A percentile compares a stretch with the other conserved stretches of the same genome.
These are phyloP conservation scores for Phaenicophaeus curvirostris DNA, from an alignment of 2,797 vertebrate genomes.

Conservation along the genomic window DNA sequence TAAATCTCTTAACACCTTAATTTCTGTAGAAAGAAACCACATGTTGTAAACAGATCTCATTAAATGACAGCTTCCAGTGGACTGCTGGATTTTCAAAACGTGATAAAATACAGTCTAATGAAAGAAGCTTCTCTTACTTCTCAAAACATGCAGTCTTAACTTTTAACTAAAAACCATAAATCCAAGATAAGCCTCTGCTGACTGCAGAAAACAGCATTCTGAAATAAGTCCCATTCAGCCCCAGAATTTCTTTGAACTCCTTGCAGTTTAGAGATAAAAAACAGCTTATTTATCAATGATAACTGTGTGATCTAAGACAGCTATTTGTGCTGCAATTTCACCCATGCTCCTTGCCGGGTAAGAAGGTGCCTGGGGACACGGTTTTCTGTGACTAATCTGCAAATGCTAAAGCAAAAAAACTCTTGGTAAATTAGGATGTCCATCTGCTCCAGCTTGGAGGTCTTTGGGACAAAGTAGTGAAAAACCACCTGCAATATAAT, in stretches of 20 bases:
- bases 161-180: slow-evolving; percentile 6
- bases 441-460: not conserved
- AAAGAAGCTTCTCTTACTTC: not conserved
- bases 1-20: not conserved
- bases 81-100: not conserved
- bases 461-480: not conserved
- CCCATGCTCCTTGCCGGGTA: not conserved
- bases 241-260: not conserved
- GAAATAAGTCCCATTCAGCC: not conserved
- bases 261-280: slow-evolving; percentile 10
- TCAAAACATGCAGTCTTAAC: not conserved
- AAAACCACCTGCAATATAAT: not conserved
- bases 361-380: not conserved
- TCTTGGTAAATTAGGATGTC: not conserved
- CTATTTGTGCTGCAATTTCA: not conserved
- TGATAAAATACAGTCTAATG: not conserved
- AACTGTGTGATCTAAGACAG: not conserved
- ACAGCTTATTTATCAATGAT: not conserved
- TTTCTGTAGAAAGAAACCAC: not conserved
- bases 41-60: not conserved
- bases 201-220: not conserved
- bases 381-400: not conserved
- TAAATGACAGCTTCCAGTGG: not conserved
- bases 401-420: not conserved
- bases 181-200: slow-evolving; percentile 9